A percentile compares a stretch with the other conserved stretches of the same genome.
These are phyloP conservation scores for Saccostrea echinata DNA, from an alignment of 1,140 invertebrate species.

Conservation along the genomic window DNA sequence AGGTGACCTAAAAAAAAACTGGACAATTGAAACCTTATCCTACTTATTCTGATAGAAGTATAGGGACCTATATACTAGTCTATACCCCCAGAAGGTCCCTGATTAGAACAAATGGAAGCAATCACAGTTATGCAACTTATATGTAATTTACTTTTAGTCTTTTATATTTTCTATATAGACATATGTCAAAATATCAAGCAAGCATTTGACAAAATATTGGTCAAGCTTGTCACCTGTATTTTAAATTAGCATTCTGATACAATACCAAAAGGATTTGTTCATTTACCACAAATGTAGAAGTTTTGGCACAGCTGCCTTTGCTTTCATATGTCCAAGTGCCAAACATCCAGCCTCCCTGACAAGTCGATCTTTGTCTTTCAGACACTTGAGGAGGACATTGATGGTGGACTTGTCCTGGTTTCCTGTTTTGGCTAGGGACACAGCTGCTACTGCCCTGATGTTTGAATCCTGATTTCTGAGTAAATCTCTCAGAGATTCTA, in stretches of 20 bases:
- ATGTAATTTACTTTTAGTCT: too few relatives aligned
- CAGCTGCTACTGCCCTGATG: conserved; percentile 67
- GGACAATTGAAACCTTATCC: too few relatives aligned
- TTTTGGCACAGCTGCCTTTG: conserved; percentile 66
- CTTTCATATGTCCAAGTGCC: conserved; percentile 70
- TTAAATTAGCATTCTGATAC: background rate
- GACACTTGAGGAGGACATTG: conserved; percentile 61
- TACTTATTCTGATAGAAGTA: too few relatives aligned
- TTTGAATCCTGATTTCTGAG: conserved; percentile 67
- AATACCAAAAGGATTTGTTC: background rate
- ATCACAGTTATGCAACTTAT: too few relatives aligned
- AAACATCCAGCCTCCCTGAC: conserved; percentile 73
- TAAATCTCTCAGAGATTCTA: conserved; percentile 69
- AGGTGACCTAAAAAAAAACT: too few relatives aligned
- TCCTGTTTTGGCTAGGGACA: conserved; percentile 68
- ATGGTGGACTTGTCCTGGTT: conserved; percentile 62
- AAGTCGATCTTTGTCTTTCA: conserved; percentile 71
- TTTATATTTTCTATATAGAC: too few relatives aligned
- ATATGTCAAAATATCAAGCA: too few relatives aligned
- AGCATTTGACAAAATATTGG: background rate
- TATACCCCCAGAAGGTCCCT: too few relatives aligned
- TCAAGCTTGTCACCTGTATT: background rate
- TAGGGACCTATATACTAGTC: too few relatives aligned
- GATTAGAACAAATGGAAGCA: too few relatives aligned
- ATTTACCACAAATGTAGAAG: conserved; percentile 72